phyloP scores from a whole-genome alignment of 2,888 invertebrate species.

The Seira sanloemensis region DNA sequence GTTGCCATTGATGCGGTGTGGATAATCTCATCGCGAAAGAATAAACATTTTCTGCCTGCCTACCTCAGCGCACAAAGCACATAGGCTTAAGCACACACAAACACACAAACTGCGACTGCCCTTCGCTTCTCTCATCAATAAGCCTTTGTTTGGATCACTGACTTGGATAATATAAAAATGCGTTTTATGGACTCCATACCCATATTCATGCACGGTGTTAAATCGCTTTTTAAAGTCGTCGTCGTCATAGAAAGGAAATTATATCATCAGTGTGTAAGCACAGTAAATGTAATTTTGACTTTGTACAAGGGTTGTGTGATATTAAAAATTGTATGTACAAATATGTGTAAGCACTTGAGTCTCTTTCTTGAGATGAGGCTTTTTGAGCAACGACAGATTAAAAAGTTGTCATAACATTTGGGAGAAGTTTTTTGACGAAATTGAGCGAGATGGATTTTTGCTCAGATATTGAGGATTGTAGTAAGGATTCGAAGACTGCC shows the following conservation, averaged over 20 bases:
- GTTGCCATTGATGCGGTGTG: constrained; percentile 7
- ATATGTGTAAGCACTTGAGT: too few species aligned
- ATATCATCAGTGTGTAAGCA: too few species aligned
- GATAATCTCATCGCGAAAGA: neutral
- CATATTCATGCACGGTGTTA: neutral
- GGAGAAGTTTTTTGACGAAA: constrained; percentile 8
- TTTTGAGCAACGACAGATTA: constrained; percentile 29
- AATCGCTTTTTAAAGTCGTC: neutral
- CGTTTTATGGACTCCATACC: neutral
- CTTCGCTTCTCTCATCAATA: neutral
- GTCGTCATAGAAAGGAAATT: neutral
- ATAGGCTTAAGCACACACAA: neutral
- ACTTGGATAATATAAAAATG: neutral
- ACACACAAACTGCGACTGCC: neutral
- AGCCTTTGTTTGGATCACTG: constrained; percentile 14
- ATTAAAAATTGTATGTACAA: too few species aligned
- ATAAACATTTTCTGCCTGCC: neutral
- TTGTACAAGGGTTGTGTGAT: too few species aligned
- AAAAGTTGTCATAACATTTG: constrained; percentile 25
- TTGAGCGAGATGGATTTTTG: neutral
- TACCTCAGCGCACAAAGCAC: neutral
- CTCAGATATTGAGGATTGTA: neutral
- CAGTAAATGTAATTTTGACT: too few species aligned
- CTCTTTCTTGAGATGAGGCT: too few species aligned
- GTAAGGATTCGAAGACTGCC: neutral